Percentiles rank a stretch among this genome's conserved stretches.
These are phyloP conservation scores for Montifringilla adamsi DNA, from an alignment of 2,113 vertebrate genomes.

Conservation along the genomic window DNA sequence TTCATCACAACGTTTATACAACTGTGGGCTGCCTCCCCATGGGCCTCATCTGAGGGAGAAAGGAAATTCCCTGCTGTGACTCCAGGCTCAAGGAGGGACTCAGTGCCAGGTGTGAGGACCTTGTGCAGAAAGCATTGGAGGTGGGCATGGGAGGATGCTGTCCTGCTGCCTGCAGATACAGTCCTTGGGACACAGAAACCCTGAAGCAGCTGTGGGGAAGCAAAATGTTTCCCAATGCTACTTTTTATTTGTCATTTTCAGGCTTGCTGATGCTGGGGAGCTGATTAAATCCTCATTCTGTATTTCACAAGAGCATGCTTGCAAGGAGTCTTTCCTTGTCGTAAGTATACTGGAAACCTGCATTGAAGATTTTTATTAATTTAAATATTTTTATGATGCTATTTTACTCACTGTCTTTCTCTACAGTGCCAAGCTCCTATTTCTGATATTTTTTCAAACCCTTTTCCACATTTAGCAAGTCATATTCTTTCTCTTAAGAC, in stretches of 20 bases:
- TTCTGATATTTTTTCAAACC: not conserved
- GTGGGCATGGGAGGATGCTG: not conserved
- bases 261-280: not conserved
- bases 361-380: not conserved
- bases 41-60: not conserved
- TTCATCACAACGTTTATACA: not conserved
- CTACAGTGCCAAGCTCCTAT: not conserved
- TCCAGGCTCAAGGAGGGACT: not conserved
- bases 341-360: not conserved
- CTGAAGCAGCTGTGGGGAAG: not conserved
- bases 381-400: not conserved
- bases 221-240: not conserved
- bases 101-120: not conserved
- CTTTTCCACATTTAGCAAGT: not conserved
- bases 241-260: not conserved
- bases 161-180: not conserved
- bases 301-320: not conserved
- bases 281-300: not conserved
- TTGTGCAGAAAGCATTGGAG: not conserved
- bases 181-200: not conserved
- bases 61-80: not conserved
- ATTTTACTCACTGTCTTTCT: not conserved
- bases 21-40: not conserved
- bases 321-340: fast-evolving
- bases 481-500: not conserved